Conservation (phyloP, 1,140 invertebrate species). For the Paraescarpia echinospica region DNA sequence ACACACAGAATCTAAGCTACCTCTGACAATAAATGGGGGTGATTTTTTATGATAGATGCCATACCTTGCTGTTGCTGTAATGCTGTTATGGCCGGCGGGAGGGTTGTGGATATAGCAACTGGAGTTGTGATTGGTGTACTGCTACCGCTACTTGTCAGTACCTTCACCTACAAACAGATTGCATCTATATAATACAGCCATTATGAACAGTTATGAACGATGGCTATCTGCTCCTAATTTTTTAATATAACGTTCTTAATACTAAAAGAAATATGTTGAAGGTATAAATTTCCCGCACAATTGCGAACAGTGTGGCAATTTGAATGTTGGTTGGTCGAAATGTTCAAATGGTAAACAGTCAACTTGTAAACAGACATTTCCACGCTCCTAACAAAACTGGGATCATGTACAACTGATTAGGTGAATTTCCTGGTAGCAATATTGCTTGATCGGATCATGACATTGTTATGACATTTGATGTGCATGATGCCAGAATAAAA, state of each 20-base stretch:
- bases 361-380: too few species aligned
- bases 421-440: too few species aligned
- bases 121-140: conserved; percentile 60
- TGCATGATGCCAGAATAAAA: background rate
- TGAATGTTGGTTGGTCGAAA: too few species aligned
- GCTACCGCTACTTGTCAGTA: conserved; percentile 64
- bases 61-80: conserved; percentile 46
- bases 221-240: too few species aligned
- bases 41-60: background rate
- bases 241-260: too few species aligned
- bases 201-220: background rate
- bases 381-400: too few species aligned
- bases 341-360: background rate
- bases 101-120: conserved; percentile 65
- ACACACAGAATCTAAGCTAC: background rate
- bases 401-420: too few species aligned
- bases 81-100: conserved; percentile 65
- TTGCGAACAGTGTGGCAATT: too few species aligned
- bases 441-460: too few species aligned
- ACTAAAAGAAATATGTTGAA: too few species aligned
- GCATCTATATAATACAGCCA: background rate
- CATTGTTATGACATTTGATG: background rate
- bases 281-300: too few species aligned
- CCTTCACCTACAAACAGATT: conserved; percentile 62
- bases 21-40: too few species aligned